Conservation (phyloP, 2,797 vertebrate species). For the Bucorvus abyssinicus region DNA sequence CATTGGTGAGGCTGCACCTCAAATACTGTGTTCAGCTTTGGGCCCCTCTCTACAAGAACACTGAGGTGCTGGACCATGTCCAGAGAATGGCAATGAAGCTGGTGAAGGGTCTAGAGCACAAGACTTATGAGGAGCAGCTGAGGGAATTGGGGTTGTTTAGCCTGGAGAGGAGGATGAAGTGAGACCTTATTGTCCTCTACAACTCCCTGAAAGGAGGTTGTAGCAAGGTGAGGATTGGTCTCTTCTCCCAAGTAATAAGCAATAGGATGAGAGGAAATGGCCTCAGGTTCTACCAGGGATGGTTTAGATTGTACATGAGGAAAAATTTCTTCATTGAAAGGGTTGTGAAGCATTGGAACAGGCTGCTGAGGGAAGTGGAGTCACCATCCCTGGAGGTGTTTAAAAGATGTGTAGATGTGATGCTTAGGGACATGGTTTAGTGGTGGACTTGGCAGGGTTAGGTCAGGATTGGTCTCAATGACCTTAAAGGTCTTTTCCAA, state of each 20-base stretch:
- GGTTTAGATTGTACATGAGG: neutral
- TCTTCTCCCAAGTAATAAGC: neutral
- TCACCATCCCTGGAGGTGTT: too few species aligned
- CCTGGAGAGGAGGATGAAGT: neutral
- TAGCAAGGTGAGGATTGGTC: rapidly evolving
- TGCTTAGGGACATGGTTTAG: neutral
- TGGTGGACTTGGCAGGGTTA: neutral
- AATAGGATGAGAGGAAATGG: neutral
- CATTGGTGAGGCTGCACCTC: neutral
- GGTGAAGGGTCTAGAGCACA: neutral
- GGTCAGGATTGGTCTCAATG: rapidly evolving
- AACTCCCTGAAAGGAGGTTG: neutral
- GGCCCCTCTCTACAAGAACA: neutral
- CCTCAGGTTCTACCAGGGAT: rapidly evolving
- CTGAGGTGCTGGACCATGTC: neutral
- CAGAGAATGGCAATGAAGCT: neutral
- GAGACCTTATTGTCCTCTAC: neutral
- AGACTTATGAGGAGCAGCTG: neutral
- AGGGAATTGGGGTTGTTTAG: neutral
- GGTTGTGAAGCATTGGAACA: neutral
- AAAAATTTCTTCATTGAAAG: neutral
- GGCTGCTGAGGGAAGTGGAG: neutral
- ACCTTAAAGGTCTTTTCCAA: neutral
- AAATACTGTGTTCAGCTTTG: neutral
- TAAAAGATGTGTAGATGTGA: neutral